Evolutionary conservation across 2,797 vertebrate genomes (phyloP), one percentile per base, ranked within the genome.

Genomic region (Sternotherus odoratus): DNA sequence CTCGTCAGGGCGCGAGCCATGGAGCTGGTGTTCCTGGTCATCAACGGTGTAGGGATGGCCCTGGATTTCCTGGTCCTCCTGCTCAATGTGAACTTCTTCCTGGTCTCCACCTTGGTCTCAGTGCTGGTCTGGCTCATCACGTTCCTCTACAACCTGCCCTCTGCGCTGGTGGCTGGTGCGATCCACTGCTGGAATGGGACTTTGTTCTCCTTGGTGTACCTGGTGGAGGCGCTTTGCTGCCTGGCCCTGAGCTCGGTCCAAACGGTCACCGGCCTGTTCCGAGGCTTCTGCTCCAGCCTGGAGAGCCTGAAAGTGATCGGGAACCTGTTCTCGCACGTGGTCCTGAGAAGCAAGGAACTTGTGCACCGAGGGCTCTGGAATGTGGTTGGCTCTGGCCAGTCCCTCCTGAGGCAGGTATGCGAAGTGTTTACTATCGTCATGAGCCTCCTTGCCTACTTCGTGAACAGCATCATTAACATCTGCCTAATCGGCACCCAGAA

Each of bases 391-490:
- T 98, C 94, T 0, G 98, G 98, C 21, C 98, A 99, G 86, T 95
- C 97, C 3, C 79, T 99, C 93, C 94, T 98, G 77, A 97, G 98
- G 77, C 98, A 99, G 95, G 50, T 98, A 16, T 96, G 98, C 90
- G 99, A 99, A 86, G 98, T 98, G 21, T 98, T 98, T 60, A 97
- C 98, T 88, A 99, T 99, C 4, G 97, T 97, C 1, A 97, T 98
- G 92, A 99, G 99, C 96, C 97, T 99, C 79, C 97, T 98, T 89
- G 98, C 99, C 75, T 99, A 99, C 82, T 98, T 99, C 16, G 96
- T 98, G 82, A 99, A 99, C 98, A 99, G 99, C 2, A 93, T 99
- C 79, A 97, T 99, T 39, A 99, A 99, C 97, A 98, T 98, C 51
- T 98, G 98, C 8, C 99, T 99, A 51, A 98, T 99, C 1, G 98